phyloP scores from a whole-genome alignment of 2,113 vertebrate genomes.

The Paradoxurus hermaphroditus region DNA sequence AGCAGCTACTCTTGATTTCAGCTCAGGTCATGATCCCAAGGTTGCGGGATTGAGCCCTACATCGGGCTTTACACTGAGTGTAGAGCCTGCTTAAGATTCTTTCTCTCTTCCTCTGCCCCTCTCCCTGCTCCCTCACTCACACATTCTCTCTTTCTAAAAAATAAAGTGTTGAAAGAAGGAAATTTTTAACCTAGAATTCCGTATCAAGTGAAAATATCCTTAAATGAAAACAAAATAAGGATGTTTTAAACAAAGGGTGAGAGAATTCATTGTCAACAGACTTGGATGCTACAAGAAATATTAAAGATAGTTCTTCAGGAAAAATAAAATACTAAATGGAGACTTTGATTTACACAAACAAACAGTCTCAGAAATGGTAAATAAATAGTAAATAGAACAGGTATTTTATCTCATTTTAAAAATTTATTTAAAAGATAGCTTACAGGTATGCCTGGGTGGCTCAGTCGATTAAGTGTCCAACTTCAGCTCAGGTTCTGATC shows the following conservation, averaged over 20 bases:
- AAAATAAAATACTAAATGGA: background rate
- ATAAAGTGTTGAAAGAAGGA: background rate
- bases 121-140: no score
- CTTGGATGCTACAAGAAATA: background rate
- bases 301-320: background rate
- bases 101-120: no score
- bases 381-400: background rate
- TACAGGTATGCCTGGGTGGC: no score
- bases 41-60: no score
- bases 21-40: no score
- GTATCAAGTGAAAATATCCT: background rate
- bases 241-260: background rate
- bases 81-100: no score
- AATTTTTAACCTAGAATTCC: background rate
- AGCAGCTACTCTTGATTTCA: no score
- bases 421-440: background rate
- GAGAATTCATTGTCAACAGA: background rate
- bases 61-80: no score
- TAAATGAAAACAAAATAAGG: conserved; percentile 16
- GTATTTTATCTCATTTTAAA: background rate
- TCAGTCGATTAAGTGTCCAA: no score
- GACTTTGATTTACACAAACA: background rate
- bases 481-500: no score
- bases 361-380: background rate
- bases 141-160: no score